These are phyloP conservation scores for Toxonevra muliebris DNA, from an alignment of 2,888 invertebrate genomes.

Conservation along the genomic window DNA sequence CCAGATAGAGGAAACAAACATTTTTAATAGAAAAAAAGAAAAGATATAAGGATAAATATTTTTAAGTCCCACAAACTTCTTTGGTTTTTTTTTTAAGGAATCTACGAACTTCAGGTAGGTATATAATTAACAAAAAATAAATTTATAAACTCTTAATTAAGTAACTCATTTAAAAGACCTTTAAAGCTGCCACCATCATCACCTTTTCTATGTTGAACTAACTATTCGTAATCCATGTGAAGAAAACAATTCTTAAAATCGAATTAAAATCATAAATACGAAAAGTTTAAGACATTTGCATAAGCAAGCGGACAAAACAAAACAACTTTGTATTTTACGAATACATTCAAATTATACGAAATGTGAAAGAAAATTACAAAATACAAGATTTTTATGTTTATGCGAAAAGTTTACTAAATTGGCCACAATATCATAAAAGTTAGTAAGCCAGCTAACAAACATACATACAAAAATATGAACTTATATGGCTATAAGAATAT, in stretches of 20 bases:
- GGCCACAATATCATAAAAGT: constrained; percentile 38
- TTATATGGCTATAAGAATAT: constrained; percentile 1
- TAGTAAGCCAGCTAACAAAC: constrained; percentile 20
- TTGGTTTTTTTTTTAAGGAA: too few species aligned
- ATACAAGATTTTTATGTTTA: constrained; percentile 56
- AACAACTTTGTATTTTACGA: constrained; percentile 26
- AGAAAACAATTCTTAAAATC: neutral
- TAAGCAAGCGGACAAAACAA: constrained; percentile 9
- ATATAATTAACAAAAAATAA: too few species aligned
- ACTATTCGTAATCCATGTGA: too few species aligned
- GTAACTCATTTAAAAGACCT: too few species aligned
- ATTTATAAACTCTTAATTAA: too few species aligned
- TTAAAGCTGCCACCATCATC: too few species aligned
- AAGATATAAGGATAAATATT: too few species aligned
- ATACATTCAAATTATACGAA: constrained; percentile 1
- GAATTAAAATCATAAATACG: neutral
- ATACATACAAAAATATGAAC: neutral
- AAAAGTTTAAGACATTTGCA: constrained; percentile 10
- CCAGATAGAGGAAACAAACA: too few species aligned
- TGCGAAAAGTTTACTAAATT: constrained; percentile 53
- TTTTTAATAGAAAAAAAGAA: too few species aligned
- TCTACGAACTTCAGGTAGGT: too few species aligned
- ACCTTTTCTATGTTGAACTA: too few species aligned
- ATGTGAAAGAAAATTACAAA: constrained; percentile 22
- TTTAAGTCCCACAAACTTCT: too few species aligned